Percentiles rank a stretch among this genome's conserved stretches.
phyloP scores from a whole-genome alignment of 2,113 vertebrate genomes.

The Megaceryle maxima region DNA sequence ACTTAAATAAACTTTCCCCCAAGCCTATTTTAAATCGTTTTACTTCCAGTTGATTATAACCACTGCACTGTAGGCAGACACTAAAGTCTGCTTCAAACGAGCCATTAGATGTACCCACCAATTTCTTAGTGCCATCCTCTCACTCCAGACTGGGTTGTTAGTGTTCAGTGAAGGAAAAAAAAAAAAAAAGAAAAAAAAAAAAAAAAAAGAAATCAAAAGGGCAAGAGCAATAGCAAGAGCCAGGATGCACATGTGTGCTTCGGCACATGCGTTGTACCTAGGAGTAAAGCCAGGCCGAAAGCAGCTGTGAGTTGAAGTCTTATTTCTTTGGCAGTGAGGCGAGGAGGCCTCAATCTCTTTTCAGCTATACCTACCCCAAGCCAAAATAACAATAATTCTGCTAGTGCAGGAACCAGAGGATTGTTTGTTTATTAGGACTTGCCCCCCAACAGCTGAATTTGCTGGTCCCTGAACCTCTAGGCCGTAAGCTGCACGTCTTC shows the following conservation, averaged over 20 bases:
- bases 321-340: neutral
- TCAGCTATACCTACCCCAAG: rapidly evolving
- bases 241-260: rapidly evolving
- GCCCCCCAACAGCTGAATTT: neutral
- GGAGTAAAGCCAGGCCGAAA: neutral
- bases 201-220: neutral
- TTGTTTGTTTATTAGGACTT: neutral
- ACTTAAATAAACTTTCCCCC: neutral
- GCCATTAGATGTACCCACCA: neutral
- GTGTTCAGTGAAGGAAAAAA: neutral
- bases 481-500: neutral
- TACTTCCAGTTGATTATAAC: conserved; percentile 20
- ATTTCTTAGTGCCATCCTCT: neutral
- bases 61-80: neutral
- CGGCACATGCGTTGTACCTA: rapidly evolving
- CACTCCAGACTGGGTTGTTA: neutral
- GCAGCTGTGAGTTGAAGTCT: neutral
- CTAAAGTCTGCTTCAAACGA: neutral
- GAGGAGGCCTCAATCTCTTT: neutral
- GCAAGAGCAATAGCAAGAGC: neutral
- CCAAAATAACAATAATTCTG: rapidly evolving
- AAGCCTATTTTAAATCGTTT: conserved; percentile 24
- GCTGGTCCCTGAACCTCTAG: rapidly evolving
- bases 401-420: neutral
- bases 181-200: neutral